Percentiles rank a stretch among this genome's conserved stretches.
phyloP scores from a whole-genome alignment of 2,113 vertebrate genomes.

The Sporophila hypoxantha region DNA sequence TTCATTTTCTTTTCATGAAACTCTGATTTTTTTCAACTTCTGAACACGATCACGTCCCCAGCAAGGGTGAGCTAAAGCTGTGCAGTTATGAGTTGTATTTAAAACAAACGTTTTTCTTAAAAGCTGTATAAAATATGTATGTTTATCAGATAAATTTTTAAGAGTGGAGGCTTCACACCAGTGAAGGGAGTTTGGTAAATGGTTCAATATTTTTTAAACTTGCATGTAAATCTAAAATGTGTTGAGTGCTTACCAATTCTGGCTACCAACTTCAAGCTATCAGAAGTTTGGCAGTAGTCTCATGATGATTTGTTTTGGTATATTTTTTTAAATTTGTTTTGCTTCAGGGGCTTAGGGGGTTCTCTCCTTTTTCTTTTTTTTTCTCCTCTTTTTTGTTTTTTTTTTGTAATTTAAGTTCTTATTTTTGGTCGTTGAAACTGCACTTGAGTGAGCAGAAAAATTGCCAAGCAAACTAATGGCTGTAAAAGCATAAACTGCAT shows the following conservation, averaged over 20 bases:
- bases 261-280: conserved; percentile 81
- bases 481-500: conserved; percentile 93
- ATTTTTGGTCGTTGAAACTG: conserved; percentile 71
- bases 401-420: conserved; percentile 59
- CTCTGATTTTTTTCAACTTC: conserved; percentile 77
- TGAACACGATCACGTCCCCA: conserved; percentile 61
- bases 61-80: conserved; percentile 58
- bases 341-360: not conserved
- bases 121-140: conserved; percentile 80
- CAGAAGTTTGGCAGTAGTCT: conserved; percentile 77
- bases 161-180: conserved; percentile 75
- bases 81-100: conserved; percentile 74
- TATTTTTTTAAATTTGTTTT: conserved; percentile 3
- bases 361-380: not conserved
- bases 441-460: conserved; percentile 84
- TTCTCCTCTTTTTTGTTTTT: not conserved
- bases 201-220: conserved; percentile 74
- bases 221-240: conserved; percentile 86
- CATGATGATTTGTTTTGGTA: conserved; percentile 54
- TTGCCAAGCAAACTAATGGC: conserved; percentile 85
- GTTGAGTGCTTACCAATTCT: conserved; percentile 84
- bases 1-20: conserved; percentile 78
- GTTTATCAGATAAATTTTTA: conserved; percentile 86
- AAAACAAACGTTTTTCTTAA: conserved; percentile 71
- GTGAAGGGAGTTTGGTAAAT: conserved; percentile 72